Percentiles rank a stretch among this genome's conserved stretches.
These are phyloP conservation scores for Leptopilina drosophilae DNA, from an alignment of 2,888 invertebrate species.

Conservation along the genomic window DNA sequence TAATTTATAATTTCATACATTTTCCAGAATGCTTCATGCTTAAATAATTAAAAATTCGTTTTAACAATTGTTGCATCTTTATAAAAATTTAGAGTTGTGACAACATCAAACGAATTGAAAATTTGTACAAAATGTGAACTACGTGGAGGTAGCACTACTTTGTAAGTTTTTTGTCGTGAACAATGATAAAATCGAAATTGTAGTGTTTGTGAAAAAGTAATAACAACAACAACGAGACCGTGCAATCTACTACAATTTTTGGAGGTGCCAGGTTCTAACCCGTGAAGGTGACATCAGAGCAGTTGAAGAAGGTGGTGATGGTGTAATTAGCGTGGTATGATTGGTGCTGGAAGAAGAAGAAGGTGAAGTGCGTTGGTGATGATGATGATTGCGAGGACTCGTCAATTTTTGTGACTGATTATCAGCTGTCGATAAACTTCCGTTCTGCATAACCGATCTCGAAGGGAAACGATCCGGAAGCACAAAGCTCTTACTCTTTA, in stretches of 20 bases:
- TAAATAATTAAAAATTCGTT: too few species aligned
- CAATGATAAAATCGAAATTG: neutral
- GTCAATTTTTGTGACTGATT: constrained; percentile 57
- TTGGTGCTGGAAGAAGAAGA: constrained; percentile 74
- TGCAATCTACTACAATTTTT: constrained; percentile 62
- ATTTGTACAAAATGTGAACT: too few species aligned
- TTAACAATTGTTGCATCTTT: too few species aligned
- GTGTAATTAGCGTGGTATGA: constrained; percentile 72
- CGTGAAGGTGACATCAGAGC: constrained; percentile 66
- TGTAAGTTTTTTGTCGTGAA: too few species aligned
- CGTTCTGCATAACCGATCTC: constrained; percentile 58
- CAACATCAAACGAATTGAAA: too few species aligned
- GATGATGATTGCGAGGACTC: constrained; percentile 58
- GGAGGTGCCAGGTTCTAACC: constrained; percentile 70
- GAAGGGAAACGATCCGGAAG: constrained; percentile 66
- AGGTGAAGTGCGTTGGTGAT: constrained; percentile 61
- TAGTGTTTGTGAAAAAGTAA: constrained; percentile 5
- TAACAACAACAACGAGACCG: constrained; percentile 56
- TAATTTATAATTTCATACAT: too few species aligned
- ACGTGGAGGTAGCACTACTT: too few species aligned
- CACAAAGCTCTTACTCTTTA: constrained; percentile 71
- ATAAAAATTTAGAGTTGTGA: too few species aligned
- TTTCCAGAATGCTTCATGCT: too few species aligned
- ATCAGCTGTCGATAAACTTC: constrained; percentile 49
- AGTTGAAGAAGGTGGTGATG: constrained; percentile 66